Conservation (phyloP, 2,888 invertebrate species). For the Scaeva pyrastri region DNA sequence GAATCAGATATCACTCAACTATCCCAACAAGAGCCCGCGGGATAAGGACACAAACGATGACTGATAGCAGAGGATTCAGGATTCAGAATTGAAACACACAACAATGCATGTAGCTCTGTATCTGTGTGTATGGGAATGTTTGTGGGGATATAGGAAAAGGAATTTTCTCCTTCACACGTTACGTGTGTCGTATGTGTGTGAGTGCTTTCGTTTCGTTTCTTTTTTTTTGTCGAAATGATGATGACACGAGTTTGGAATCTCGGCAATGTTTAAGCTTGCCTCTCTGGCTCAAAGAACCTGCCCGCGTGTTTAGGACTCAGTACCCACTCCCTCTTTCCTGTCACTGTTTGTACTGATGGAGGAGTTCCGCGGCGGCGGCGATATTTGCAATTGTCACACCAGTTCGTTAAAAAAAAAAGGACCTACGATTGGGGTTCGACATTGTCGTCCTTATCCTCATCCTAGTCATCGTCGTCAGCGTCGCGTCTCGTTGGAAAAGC, state of each 20-base stretch:
- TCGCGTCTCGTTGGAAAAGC: constrained; percentile 63
- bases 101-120: too few species aligned
- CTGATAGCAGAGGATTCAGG: constrained; percentile 42
- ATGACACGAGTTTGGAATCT: constrained; percentile 31
- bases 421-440: not conserved
- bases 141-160: not conserved
- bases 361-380: constrained; percentile 33
- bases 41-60: constrained; percentile 50
- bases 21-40: constrained; percentile 32
- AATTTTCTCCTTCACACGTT: constrained; percentile 41
- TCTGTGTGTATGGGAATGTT: too few species aligned
- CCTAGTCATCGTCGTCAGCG: constrained; percentile 25
- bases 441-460: constrained; percentile 15
- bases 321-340: not conserved
- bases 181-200: constrained; percentile 33
- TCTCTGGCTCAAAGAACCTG: not conserved
- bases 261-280: constrained; percentile 24
- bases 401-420: constrained; percentile 8
- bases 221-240: constrained; percentile 6
- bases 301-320: not conserved
- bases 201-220: not conserved
- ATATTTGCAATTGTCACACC: constrained; percentile 70
- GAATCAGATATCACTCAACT: constrained; percentile 74
- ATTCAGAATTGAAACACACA: not conserved
- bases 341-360: not conserved